phyloP scores from a whole-genome alignment of 2,797 vertebrate species.

The Spheniscus humboldti region DNA sequence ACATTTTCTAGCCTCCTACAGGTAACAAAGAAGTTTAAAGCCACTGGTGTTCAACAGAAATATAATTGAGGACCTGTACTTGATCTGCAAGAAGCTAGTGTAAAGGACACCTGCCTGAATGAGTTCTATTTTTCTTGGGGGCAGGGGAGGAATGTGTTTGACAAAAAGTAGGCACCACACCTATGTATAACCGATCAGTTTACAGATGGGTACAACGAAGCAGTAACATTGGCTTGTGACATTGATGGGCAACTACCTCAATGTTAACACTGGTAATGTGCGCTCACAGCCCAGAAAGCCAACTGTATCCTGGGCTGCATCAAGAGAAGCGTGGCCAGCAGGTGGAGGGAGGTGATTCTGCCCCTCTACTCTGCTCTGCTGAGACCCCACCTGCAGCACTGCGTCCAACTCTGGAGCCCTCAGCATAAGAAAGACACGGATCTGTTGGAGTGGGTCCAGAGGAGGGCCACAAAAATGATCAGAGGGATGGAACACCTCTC shows the following conservation, averaged over 20 bases:
- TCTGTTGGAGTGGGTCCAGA: not conserved
- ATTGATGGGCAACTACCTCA: not conserved
- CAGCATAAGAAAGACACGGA: not conserved
- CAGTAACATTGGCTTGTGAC: not conserved
- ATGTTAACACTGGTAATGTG: not conserved
- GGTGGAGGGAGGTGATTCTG: not conserved
- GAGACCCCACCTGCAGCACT: not conserved
- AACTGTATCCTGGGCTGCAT: not conserved
- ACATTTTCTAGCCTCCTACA: not conserved
- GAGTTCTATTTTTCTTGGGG: not conserved
- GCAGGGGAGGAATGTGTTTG: not conserved
- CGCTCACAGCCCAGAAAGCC: not conserved
- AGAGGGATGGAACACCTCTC: not conserved
- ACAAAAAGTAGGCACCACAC: not conserved
- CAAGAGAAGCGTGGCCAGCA: not conserved
- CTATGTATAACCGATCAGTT: not conserved
- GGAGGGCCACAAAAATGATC: not conserved
- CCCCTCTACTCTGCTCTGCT: not conserved
- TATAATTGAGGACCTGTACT: accelerated
- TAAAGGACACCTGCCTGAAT: not conserved
- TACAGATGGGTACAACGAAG: not conserved
- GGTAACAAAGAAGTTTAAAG: not conserved
- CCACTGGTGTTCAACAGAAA: not conserved
- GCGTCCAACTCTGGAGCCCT: not conserved
- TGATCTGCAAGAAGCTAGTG: not conserved